Evolutionary conservation across 2,888 invertebrate species (phyloP).

Genomic region (Cremastobaeus sp.): DNA sequence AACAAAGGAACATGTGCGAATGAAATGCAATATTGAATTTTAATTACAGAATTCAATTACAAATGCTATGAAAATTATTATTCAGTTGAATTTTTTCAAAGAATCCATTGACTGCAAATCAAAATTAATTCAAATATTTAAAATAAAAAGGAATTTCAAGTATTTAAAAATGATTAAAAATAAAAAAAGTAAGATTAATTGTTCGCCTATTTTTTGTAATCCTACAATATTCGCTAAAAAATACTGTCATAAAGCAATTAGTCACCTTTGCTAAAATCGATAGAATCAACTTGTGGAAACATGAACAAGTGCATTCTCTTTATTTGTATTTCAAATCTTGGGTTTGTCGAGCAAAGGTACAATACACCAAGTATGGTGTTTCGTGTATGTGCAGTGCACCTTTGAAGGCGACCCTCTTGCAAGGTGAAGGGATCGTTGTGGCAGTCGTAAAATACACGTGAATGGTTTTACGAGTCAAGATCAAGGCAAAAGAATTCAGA

Average conservation of each 20-base stretch:
- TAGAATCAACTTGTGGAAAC: no score
- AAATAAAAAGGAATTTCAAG: no score
- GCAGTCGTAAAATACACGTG: slow-evolving; percentile 63
- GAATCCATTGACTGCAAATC: no score
- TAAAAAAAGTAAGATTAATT: no score
- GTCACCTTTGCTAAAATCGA: no score
- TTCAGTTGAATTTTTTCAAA: no score
- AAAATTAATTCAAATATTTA: no score
- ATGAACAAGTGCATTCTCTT: slow-evolving; percentile 53
- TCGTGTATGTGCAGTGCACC: slow-evolving; percentile 53
- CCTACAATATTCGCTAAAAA: no score
- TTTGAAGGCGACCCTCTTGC: slow-evolving; percentile 65
- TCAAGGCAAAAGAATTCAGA: slow-evolving; percentile 53
- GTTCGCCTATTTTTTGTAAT: no score
- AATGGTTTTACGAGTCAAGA: slow-evolving; percentile 65
- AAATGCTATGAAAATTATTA: slow-evolving; percentile 40
- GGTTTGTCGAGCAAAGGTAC: slow-evolving; percentile 25
- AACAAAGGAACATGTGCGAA: slow-evolving; percentile 53
- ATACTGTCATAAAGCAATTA: no score
- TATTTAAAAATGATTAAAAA: no score
- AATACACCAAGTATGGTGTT: slow-evolving; percentile 8
- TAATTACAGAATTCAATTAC: slow-evolving; percentile 40
- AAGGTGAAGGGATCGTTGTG: slow-evolving; percentile 66
- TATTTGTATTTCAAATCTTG: slow-evolving; percentile 54
- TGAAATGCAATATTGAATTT: slow-evolving; percentile 46